Evolutionary conservation across 2,113 vertebrate genomes (phyloP).

Genomic region (Lucifuga dentata): DNA sequence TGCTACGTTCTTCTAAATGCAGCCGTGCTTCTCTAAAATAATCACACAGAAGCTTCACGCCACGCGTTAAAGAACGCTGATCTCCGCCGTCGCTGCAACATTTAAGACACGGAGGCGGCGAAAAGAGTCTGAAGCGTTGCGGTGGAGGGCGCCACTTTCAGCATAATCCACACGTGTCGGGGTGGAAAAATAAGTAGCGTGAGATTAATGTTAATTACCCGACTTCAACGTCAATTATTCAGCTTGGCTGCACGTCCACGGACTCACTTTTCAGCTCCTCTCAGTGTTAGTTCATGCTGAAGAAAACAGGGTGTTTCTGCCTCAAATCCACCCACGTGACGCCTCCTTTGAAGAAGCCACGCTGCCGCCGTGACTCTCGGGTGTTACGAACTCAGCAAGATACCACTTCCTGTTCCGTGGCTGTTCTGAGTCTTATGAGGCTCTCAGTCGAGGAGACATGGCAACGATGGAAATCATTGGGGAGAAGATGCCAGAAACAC

Average conservation of each 20-base stretch:
- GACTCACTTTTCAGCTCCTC: constrained; percentile 8
- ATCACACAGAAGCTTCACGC: not conserved
- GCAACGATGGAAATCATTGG: no score
- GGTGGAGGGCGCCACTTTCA: no score
- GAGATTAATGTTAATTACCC: constrained; percentile 42
- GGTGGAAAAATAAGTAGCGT: constrained; percentile 3
- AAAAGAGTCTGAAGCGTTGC: not conserved
- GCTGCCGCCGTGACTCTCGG: constrained; percentile 7
- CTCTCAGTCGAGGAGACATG: not conserved
- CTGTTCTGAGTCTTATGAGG: not conserved
- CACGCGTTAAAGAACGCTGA: constrained; percentile 1
- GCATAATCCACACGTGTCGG: constrained; percentile 2
- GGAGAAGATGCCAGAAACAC: no score
- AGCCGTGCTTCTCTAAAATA: constrained; percentile 4
- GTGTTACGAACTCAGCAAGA: constrained; percentile 9
- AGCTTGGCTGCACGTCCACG: constrained; percentile 13
- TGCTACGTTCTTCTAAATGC: not conserved
- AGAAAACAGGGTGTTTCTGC: not conserved
- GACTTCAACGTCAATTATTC: constrained; percentile 30
- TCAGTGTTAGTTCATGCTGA: not conserved
- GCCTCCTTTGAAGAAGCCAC: constrained; percentile 6
- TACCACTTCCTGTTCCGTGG: constrained; percentile 1
- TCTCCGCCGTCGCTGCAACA: not conserved
- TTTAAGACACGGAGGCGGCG: not conserved
- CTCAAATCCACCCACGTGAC: not conserved